These are phyloP conservation scores for Grammomys surdaster DNA, from an alignment of 2,113 vertebrate species.

Conservation along the genomic window DNA sequence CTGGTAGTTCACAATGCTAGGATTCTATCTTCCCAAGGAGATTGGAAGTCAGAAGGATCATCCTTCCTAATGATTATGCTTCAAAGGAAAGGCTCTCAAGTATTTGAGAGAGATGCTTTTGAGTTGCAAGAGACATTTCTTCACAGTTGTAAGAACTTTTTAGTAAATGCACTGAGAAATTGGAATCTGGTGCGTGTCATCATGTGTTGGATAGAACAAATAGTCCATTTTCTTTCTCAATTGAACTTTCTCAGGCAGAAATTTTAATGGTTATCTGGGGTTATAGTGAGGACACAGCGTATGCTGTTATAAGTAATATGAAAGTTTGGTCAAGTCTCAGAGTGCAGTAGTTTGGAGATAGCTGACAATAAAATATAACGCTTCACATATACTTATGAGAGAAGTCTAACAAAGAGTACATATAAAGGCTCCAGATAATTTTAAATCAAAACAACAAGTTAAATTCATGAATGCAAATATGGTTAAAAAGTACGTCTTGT, in stretches of 20 bases:
- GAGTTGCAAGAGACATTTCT: not conserved
- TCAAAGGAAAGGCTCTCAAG: conserved; percentile 2
- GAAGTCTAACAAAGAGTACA: not conserved
- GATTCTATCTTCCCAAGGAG: not conserved
- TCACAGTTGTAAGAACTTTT: not conserved
- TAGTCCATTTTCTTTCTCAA: not conserved
- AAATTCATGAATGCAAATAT: not conserved
- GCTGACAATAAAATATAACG: not conserved
- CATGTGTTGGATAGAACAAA: not conserved
- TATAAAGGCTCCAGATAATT: not conserved
- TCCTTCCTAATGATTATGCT: not conserved
- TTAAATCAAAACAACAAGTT: not conserved
- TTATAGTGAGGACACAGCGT: not conserved
- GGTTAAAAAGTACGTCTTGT: not conserved
- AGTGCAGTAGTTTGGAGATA: not conserved
- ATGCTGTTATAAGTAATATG: not conserved
- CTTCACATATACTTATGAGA: not conserved
- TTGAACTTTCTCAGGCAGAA: not conserved
- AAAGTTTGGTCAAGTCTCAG: not conserved
- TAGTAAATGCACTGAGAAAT: conserved; percentile 17
- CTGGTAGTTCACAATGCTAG: not conserved
- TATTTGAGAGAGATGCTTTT: conserved; percentile 23
- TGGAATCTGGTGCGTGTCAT: not conserved
- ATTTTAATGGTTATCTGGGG: not conserved
- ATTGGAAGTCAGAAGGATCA: not conserved